Evolutionary conservation across 2,797 vertebrate species (phyloP).

Genomic region (Peromyscus melanophrys): DNA sequence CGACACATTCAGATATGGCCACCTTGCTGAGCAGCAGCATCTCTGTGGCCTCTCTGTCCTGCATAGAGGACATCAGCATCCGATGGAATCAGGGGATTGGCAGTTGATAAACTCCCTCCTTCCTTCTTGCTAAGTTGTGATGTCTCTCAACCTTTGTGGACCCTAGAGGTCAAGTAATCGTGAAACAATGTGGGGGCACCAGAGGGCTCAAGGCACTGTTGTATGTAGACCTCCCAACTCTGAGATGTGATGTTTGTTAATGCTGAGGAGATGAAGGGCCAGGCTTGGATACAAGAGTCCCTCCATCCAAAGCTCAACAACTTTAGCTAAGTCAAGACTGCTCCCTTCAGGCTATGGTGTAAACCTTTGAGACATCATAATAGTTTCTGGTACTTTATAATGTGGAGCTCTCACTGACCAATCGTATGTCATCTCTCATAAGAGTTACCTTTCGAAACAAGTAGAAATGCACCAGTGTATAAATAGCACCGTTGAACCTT

Average conservation of each 20-base stretch:
- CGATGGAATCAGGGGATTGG: rapidly evolving
- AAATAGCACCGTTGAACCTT: background rate
- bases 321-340: background rate
- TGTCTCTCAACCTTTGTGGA: background rate
- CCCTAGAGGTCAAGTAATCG: background rate
- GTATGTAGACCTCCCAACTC: background rate
- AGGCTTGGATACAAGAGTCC: background rate
- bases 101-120: background rate
- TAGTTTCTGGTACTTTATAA: background rate
- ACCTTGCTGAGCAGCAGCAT: rapidly evolving
- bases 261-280: background rate
- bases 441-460: conserved; percentile 15
- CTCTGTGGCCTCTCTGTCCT: background rate
- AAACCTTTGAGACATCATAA: background rate
- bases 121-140: background rate
- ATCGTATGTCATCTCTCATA: background rate
- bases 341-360: background rate
- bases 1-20: background rate
- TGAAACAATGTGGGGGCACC: rapidly evolving
- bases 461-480: background rate
- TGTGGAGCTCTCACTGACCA: background rate
- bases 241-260: background rate
- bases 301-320: background rate
- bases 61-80: background rate
- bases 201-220: rapidly evolving